Conservation (phyloP, 2,797 vertebrate species). For the Botia kubotai region DNA sequence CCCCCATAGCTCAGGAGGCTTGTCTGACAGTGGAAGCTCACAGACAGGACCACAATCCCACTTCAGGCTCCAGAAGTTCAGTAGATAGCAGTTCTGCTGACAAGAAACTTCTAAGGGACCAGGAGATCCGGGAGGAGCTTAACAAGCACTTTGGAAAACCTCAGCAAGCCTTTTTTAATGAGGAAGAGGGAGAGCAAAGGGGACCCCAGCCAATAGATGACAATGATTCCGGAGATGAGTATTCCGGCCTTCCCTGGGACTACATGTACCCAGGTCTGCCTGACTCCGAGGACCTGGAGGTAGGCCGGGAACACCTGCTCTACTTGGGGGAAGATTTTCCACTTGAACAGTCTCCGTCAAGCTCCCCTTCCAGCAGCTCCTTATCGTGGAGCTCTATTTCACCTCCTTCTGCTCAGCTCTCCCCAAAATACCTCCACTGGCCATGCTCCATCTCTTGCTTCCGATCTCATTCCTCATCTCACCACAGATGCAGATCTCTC, state of each 20-base stretch:
- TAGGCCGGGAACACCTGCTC: constrained; percentile 82
- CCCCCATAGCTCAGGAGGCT: constrained; percentile 77
- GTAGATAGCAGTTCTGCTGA: constrained; percentile 70
- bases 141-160: constrained; percentile 98
- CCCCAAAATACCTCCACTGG: constrained; percentile 75
- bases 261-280: constrained; percentile 90
- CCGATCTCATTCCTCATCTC: constrained; percentile 81
- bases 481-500: constrained; percentile 89
- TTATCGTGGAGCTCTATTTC: constrained; percentile 93
- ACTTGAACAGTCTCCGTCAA: constrained; percentile 92
- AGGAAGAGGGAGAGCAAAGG: constrained; percentile 70
- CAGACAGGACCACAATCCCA: constrained; percentile 68
- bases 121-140: constrained; percentile 97
- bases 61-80: constrained; percentile 61
- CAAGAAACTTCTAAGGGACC: constrained; percentile 92
- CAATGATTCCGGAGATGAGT: constrained; percentile 81
- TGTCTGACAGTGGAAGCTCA: constrained; percentile 78
- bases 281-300: constrained; percentile 86
- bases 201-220: constrained; percentile 78
- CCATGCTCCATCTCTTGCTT: constrained; percentile 55
- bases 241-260: constrained; percentile 84
- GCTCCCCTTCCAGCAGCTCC: constrained; percentile 94
- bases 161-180: constrained; percentile 87
- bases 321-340: constrained; percentile 93
- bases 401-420: constrained; percentile 85